phyloP scores from a whole-genome alignment of 2,113 vertebrate species.

The Melospiza melodia region DNA sequence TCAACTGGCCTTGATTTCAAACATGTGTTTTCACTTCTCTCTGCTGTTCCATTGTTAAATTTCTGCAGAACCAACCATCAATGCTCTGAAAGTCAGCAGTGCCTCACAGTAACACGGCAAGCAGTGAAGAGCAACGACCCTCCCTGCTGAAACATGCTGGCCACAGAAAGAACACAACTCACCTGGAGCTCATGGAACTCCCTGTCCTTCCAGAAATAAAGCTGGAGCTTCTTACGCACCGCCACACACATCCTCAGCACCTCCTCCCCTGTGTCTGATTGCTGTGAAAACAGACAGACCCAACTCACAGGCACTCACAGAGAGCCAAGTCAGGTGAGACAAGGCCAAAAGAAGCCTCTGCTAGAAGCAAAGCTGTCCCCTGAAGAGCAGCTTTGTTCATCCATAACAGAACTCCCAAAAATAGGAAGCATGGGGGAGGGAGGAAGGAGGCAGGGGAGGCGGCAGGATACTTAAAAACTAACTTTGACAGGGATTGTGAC shows the following conservation, averaged over 20 bases:
- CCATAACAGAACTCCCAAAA: background rate
- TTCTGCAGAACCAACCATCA: background rate
- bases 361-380: background rate
- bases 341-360: background rate
- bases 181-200: constrained; percentile 93
- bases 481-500: background rate
- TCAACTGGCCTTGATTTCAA: background rate
- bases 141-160: background rate
- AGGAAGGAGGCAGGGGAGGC: background rate
- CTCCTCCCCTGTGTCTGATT: constrained; percentile 85
- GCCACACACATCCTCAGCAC: constrained; percentile 93
- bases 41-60: background rate
- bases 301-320: background rate
- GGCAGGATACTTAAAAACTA: background rate
- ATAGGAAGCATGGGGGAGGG: background rate
- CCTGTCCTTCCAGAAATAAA: constrained; percentile 97
- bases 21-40: background rate
- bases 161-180: background rate
- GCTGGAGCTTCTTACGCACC: constrained; percentile 92
- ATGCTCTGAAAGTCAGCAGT: background rate
- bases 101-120: background rate
- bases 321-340: background rate
- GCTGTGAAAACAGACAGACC: constrained; percentile 71
- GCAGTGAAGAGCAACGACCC: background rate
- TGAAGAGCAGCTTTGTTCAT: background rate